These are phyloP conservation scores for Syngnathoides biaculeatus DNA, from an alignment of 2,113 vertebrate species.

Conservation along the genomic window DNA sequence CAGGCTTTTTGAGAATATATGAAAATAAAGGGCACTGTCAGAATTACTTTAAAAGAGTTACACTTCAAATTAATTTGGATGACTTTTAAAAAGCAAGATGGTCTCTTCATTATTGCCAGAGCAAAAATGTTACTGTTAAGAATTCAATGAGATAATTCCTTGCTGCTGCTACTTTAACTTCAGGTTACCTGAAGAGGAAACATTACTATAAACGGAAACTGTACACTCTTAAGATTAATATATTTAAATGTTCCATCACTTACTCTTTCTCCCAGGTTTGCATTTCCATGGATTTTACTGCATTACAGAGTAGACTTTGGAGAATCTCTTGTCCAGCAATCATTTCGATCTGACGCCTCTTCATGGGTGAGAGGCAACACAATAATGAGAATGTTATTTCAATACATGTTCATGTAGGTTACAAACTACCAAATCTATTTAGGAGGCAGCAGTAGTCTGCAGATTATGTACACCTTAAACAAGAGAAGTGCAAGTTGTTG, in stretches of 20 bases:
- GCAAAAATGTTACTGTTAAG: too few relatives aligned
- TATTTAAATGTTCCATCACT: slow-evolving; percentile 10
- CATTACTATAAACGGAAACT: too few relatives aligned
- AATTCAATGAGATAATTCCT: too few relatives aligned
- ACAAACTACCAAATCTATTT: neutral
- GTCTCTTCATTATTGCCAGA: too few relatives aligned
- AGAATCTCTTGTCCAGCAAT: slow-evolving; percentile 77
- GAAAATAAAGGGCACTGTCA: too few relatives aligned
- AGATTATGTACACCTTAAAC: too few relatives aligned
- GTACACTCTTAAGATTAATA: neutral
- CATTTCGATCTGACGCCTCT: slow-evolving; percentile 83
- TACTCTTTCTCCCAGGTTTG: slow-evolving; percentile 76
- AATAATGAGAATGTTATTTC: neutral
- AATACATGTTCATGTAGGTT: neutral
- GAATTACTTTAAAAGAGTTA: too few relatives aligned
- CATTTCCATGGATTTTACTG: slow-evolving; percentile 67
- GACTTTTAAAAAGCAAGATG: too few relatives aligned
- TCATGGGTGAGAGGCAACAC: slow-evolving; percentile 7
- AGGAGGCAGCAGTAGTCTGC: neutral
- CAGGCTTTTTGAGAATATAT: too few relatives aligned
- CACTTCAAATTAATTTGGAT: too few relatives aligned
- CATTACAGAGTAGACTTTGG: slow-evolving; percentile 74
- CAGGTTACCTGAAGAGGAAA: neutral
- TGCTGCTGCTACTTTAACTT: neutral
- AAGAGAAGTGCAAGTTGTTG: too few relatives aligned